Evolutionary conservation across 2,888 invertebrate species (phyloP).

Genomic region (Ceramica pisi): DNA sequence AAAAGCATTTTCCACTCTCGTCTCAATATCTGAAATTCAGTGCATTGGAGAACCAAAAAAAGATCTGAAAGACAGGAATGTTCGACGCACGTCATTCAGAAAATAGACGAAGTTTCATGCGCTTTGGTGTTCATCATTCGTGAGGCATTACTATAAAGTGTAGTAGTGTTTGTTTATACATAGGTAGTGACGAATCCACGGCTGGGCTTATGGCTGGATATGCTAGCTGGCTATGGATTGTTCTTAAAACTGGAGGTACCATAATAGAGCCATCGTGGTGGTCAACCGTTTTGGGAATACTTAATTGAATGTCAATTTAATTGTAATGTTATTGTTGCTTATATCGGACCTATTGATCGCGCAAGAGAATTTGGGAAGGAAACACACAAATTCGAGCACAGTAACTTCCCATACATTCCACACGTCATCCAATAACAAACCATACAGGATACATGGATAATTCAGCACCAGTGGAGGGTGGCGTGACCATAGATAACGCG

Average conservation of each 20-base stretch:
- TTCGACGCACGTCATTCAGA: constrained; percentile 11
- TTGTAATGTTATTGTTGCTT: background rate
- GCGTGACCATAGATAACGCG: constrained; percentile 69
- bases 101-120: constrained; percentile 2
- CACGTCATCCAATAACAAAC: constrained; percentile 37
- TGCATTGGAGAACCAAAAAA: constrained; percentile 42
- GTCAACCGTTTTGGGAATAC: too few relatives aligned
- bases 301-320: too few relatives aligned
- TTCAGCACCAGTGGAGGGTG: constrained; percentile 61
- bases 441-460: constrained; percentile 59
- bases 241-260: too few relatives aligned
- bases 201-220: too few relatives aligned
- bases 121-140: constrained; percentile 3
- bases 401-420: constrained; percentile 6
- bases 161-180: too few relatives aligned
- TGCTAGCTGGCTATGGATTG: too few relatives aligned
- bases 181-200: too few relatives aligned
- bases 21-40: constrained; percentile 37
- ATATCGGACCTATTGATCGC: background rate
- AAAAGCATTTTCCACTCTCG: constrained; percentile 44
- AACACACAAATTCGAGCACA: constrained; percentile 11
- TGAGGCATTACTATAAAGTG: background rate
- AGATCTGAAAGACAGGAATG: constrained; percentile 4
- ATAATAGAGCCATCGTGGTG: too few relatives aligned
- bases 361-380: background rate